phyloP scores from a whole-genome alignment of 2,888 invertebrate genomes.

The Hypomecis atomaria region DNA sequence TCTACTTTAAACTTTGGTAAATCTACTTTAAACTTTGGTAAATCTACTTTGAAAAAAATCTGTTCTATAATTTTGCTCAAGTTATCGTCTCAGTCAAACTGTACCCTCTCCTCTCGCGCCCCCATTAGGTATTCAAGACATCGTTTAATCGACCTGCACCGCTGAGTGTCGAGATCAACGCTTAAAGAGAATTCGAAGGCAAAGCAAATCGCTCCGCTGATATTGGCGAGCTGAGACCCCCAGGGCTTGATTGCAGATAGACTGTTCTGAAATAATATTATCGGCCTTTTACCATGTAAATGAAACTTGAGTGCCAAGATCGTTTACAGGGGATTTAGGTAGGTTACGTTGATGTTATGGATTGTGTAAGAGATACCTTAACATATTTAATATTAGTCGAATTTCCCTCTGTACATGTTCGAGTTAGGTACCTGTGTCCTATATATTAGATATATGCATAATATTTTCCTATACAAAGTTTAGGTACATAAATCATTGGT shows the following conservation, averaged over 20 bases:
- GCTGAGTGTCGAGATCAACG: slow-evolving; percentile 58
- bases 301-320: slow-evolving; percentile 36
- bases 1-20: too few species aligned
- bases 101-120: slow-evolving; percentile 50
- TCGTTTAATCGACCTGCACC: slow-evolving; percentile 75
- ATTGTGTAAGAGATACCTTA: not conserved
- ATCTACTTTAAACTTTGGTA: too few species aligned
- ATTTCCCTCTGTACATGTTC: too few species aligned
- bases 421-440: too few species aligned
- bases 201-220: slow-evolving; percentile 61
- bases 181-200: slow-evolving; percentile 67
- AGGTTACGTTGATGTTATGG: not conserved
- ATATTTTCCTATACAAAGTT: too few species aligned
- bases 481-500: too few species aligned
- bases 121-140: slow-evolving; percentile 81
- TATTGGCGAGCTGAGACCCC: slow-evolving; percentile 57
- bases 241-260: slow-evolving; percentile 56
- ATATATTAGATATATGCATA: too few species aligned
- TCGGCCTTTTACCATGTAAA: slow-evolving; percentile 52
- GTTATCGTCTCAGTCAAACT: slow-evolving; percentile 3
- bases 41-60: too few species aligned
- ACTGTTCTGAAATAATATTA: slow-evolving; percentile 52
- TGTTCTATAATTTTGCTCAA: too few species aligned
- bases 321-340: slow-evolving; percentile 9
- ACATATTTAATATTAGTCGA: too few species aligned